Percentiles rank a stretch among this genome's conserved stretches.
phyloP scores from a whole-genome alignment of 2,113 vertebrate genomes.

The Proterorhinus semilunaris region DNA sequence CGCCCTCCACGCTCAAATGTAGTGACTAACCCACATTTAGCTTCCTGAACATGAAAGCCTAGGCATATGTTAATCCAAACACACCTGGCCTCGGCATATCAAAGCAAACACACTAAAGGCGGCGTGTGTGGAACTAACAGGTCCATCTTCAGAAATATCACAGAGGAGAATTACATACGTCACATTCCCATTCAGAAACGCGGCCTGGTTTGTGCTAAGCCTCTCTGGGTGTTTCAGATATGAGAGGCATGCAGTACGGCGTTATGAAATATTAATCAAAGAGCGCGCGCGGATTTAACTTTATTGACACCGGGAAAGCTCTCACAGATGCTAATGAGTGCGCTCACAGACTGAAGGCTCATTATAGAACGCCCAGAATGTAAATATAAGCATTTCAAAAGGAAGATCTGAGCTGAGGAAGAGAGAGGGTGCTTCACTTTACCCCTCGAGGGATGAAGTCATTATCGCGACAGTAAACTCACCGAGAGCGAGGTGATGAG shows the following conservation, averaged over 20 bases:
- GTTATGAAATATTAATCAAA: constrained; percentile 28
- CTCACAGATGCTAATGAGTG: constrained; percentile 7
- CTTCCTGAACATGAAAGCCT: too few species aligned
- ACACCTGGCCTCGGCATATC: neutral
- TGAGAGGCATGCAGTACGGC: constrained; percentile 3
- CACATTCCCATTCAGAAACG: constrained; percentile 11
- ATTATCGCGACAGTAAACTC: constrained; percentile 34
- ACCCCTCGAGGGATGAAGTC: too few species aligned
- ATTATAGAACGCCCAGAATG: constrained; percentile 11
- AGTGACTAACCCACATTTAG: too few species aligned
- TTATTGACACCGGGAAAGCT: constrained; percentile 14
- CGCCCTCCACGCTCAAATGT: too few species aligned
- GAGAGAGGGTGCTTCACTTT: too few species aligned
- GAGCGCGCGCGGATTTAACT: constrained; percentile 2
- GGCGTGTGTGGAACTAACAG: constrained; percentile 13
- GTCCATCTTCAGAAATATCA: constrained; percentile 27
- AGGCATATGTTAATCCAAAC: neutral
- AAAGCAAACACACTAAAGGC: constrained; percentile 11
- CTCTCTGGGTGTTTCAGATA: constrained; percentile 1
- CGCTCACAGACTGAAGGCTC: constrained; percentile 13
- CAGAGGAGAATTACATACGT: neutral
- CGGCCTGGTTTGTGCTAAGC: constrained; percentile 10
- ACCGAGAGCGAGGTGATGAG: constrained; percentile 65
- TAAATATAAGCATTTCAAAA: too few species aligned
- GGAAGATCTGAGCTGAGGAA: too few species aligned